Evolutionary conservation across 2,888 invertebrate species (phyloP).

Genomic region (Clistopyga incitator): DNA sequence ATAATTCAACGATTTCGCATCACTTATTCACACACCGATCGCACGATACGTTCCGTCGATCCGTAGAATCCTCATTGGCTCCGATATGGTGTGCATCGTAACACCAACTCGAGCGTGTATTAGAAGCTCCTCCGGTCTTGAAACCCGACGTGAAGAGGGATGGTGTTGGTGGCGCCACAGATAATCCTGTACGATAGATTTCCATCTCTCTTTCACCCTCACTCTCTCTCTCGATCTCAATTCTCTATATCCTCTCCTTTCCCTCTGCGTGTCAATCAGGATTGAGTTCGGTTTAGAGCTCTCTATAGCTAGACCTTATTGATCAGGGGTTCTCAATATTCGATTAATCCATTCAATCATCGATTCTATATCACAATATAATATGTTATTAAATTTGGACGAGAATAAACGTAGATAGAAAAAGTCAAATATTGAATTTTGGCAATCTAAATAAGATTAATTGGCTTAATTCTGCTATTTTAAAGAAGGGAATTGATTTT

Average conservation of each 20-base stretch:
- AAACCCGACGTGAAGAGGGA: conserved; percentile 61
- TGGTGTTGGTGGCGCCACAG: conserved; percentile 82
- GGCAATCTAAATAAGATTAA: too few species aligned
- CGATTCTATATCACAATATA: background rate
- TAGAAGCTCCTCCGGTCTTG: conserved; percentile 71
- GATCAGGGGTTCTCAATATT: conserved; percentile 79
- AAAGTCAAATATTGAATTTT: too few species aligned
- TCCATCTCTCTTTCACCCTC: conserved; percentile 69
- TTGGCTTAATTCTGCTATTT: too few species aligned
- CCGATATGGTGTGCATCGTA: conserved; percentile 38
- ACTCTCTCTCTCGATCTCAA: conserved; percentile 68
- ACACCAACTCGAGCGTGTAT: conserved; percentile 49
- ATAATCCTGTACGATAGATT: conserved; percentile 82
- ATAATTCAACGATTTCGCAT: background rate
- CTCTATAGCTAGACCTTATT: conserved; percentile 78
- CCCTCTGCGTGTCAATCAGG: conserved; percentile 82
- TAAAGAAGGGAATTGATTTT: too few species aligned
- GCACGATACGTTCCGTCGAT: conserved; percentile 38
- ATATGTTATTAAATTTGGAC: too few species aligned
- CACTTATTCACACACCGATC: conserved; percentile 8
- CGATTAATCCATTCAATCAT: conserved; percentile 9
- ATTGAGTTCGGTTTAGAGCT: conserved; percentile 82
- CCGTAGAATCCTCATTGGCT: conserved; percentile 17
- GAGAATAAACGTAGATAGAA: too few species aligned
- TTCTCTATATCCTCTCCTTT: conserved; percentile 77